Evolutionary conservation across 30 jellyfish, hydroid and myxozoan genomes (phyloP).

Genomic region (Sanderia malayensis): DNA sequence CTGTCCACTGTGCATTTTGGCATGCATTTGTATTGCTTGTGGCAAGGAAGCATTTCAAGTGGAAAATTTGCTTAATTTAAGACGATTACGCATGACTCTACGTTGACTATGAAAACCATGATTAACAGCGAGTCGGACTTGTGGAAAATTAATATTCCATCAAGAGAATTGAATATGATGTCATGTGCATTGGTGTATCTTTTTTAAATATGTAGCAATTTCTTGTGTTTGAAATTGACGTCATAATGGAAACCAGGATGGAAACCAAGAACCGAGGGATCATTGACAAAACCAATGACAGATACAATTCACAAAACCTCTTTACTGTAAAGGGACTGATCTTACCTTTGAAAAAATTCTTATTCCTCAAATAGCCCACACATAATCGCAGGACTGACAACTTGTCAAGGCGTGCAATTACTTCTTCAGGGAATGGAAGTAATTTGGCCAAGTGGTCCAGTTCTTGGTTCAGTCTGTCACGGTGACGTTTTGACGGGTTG

Average conservation of each 20-base stretch:
- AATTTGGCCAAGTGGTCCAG: conserved; percentile 84
- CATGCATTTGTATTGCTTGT: not conserved
- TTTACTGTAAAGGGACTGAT: no score
- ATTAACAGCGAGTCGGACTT: no score
- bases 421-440: conserved; percentile 90
- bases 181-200: no score
- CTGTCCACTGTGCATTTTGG: not conserved
- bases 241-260: no score
- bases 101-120: no score
- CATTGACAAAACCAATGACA: no score
- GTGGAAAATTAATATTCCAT: no score
- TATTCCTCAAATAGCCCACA: conserved; percentile 80
- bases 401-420: conserved; percentile 83
- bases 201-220: no score
- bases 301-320: no score
- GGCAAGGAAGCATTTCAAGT: not conserved
- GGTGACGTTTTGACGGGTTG: conserved; percentile 92
- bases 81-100: not conserved
- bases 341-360: conserved; percentile 83
- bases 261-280: no score
- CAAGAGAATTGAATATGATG: no score
- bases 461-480: conserved; percentile 91
- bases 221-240: no score
- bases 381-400: conserved; percentile 83
- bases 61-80: not conserved